Conservation (phyloP, 1,140 invertebrate species). For the Drosophila elegans region DNA sequence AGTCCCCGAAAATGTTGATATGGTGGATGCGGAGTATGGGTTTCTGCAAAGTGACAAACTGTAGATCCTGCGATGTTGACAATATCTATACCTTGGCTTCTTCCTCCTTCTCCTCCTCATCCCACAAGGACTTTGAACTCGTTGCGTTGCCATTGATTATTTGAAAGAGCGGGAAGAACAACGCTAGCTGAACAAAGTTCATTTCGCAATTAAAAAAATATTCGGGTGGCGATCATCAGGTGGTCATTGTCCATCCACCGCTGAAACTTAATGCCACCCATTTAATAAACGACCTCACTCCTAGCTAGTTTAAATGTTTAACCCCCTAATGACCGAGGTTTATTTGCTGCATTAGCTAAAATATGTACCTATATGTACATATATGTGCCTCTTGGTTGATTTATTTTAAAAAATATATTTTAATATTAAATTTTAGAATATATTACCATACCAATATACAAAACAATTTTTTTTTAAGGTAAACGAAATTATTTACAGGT, state of each 20-base stretch:
- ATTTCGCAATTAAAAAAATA: slow-evolving; percentile 30
- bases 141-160: slow-evolving; percentile 10
- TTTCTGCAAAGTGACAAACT: slow-evolving; percentile 13
- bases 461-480: too few species aligned
- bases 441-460: too few species aligned
- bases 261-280: slow-evolving; percentile 2
- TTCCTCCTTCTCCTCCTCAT: slow-evolving; percentile 15
- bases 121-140: slow-evolving; percentile 24
- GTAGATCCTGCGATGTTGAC: not conserved
- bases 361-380: too few species aligned
- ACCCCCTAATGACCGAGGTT: not conserved
- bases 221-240: not conserved
- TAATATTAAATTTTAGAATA: too few species aligned
- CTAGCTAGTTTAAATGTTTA: not conserved
- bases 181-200: slow-evolving; percentile 13
- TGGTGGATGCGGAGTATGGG: slow-evolving; percentile 22
- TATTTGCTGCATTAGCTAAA: not conserved
- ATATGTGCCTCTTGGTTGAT: too few species aligned
- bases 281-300: slow-evolving; percentile 12
- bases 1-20: slow-evolving; percentile 45
- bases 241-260: slow-evolving; percentile 11
- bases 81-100: slow-evolving; percentile 3
- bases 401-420: too few species aligned
- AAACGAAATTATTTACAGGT: too few species aligned
- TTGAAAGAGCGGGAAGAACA: slow-evolving; percentile 16